Conservation (phyloP, 53 echinoderm and acorn worm genomes). For the Apostichopus leukothele region DNA sequence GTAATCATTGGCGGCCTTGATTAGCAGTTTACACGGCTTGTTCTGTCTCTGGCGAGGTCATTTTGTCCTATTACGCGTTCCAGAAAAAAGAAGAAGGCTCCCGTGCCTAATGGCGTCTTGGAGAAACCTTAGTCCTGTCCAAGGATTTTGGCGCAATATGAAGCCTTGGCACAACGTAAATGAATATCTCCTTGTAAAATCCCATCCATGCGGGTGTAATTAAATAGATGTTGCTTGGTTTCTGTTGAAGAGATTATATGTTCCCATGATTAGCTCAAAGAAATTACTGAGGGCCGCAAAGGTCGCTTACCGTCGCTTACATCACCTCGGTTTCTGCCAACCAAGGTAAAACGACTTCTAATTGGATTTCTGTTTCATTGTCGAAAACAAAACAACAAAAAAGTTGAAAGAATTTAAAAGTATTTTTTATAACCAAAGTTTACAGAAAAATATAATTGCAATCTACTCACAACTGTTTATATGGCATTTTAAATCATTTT, state of each 20-base stretch:
- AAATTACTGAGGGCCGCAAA: neutral
- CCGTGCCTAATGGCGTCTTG: conserved; percentile 14
- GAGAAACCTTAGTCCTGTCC: conserved; percentile 41
- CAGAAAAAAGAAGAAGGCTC: conserved; percentile 14
- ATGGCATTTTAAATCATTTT: no score
- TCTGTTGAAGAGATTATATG: conserved; percentile 9
- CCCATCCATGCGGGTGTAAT: conserved; percentile 32
- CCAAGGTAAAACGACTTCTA: neutral
- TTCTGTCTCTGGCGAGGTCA: conserved; percentile 36
- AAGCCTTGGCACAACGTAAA: conserved; percentile 34
- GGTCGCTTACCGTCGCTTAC: neutral
- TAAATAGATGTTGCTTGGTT: conserved; percentile 31
- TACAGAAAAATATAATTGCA: no score
- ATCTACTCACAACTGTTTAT: no score
- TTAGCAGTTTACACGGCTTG: conserved; percentile 45
- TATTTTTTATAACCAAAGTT: no score
- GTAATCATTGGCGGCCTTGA: conserved; percentile 49
- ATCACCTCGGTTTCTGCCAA: conserved; percentile 5
- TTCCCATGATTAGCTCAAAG: neutral
- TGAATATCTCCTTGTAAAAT: conserved; percentile 46
- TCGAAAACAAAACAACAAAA: no score
- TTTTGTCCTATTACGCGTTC: conserved; percentile 1
- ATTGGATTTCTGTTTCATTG: no score
- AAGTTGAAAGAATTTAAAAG: no score
- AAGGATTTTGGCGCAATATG: conserved; percentile 39